Percentiles rank a stretch among this genome's conserved stretches.
Evolutionary conservation across 2,113 vertebrate genomes (phyloP).

Genomic region (Carollia perspicillata): DNA sequence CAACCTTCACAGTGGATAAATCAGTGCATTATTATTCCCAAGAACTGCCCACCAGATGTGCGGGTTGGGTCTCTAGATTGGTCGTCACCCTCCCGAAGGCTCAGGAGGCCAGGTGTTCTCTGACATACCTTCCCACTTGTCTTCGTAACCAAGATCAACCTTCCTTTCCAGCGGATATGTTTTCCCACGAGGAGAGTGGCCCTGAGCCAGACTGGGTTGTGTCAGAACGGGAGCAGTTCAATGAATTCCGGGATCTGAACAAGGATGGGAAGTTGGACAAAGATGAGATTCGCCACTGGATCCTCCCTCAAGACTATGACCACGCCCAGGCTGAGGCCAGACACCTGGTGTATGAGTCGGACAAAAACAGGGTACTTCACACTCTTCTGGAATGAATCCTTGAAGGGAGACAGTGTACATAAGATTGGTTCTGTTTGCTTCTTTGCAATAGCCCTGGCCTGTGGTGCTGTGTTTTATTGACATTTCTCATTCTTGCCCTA

Average conservation of each 20-base stretch:
- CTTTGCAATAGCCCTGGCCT: background rate
- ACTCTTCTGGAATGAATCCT: background rate
- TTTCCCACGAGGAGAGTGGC: constrained; percentile 92
- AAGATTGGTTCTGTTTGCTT: background rate
- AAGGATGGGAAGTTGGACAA: constrained; percentile 97
- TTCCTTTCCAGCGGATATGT: constrained; percentile 92
- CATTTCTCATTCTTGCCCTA: background rate
- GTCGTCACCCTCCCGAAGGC: background rate
- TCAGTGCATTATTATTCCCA: background rate
- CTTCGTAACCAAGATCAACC: background rate
- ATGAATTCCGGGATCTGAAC: constrained; percentile 95
- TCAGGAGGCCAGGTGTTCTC: background rate
- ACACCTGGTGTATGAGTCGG: constrained; percentile 95
- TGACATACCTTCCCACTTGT: background rate
- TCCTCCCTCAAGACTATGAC: constrained; percentile 97
- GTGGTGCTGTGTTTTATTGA: background rate
- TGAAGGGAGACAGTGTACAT: background rate
- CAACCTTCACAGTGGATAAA: background rate
- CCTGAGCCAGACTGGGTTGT: constrained; percentile 96
- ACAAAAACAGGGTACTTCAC: constrained; percentile 90
- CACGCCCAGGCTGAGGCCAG: constrained; percentile 95
- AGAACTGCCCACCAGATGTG: background rate
- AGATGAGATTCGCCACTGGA: constrained; percentile 97
- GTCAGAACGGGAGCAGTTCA: constrained; percentile 95
- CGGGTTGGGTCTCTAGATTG: background rate